Percentiles rank a stretch among this genome's conserved stretches.
phyloP scores from a whole-genome alignment of 2,113 vertebrate species.

The Dasyurus viverrinus region DNA sequence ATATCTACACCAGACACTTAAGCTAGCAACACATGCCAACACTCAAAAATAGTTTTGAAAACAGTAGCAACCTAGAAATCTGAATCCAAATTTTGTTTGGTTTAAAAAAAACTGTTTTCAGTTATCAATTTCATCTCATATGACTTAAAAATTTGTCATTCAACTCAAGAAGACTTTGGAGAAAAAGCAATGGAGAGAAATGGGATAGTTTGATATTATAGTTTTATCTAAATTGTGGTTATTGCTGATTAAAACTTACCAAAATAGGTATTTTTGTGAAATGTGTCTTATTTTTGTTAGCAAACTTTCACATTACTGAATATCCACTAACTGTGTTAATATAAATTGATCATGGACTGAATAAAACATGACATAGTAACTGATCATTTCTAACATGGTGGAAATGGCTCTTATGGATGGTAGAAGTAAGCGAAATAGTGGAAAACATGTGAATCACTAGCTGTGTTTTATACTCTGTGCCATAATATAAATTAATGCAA shows the following conservation, averaged over 20 bases:
- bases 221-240: not conserved
- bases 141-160: rapidly evolving
- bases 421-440: conserved; percentile 31
- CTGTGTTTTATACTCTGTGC: conserved; percentile 71
- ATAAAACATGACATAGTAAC: not conserved
- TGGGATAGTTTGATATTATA: rapidly evolving
- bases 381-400: not conserved
- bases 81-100: not conserved
- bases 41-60: not conserved
- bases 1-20: not conserved
- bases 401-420: not conserved
- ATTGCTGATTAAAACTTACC: not conserved
- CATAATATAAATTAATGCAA: conserved; percentile 84
- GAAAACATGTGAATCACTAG: conserved; percentile 52
- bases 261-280: rapidly evolving
- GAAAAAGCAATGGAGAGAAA: not conserved
- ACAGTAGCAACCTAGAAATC: not conserved
- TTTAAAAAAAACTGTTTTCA: rapidly evolving
- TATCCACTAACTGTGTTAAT: not conserved
- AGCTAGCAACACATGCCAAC: not conserved
- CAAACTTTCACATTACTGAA: not conserved
- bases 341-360: not conserved
- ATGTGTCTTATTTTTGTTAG: not conserved
- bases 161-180: not conserved
- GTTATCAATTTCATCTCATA: rapidly evolving